Evolutionary conservation across 2,113 vertebrate genomes (phyloP).

Genomic region (Urocitellus parryii): DNA sequence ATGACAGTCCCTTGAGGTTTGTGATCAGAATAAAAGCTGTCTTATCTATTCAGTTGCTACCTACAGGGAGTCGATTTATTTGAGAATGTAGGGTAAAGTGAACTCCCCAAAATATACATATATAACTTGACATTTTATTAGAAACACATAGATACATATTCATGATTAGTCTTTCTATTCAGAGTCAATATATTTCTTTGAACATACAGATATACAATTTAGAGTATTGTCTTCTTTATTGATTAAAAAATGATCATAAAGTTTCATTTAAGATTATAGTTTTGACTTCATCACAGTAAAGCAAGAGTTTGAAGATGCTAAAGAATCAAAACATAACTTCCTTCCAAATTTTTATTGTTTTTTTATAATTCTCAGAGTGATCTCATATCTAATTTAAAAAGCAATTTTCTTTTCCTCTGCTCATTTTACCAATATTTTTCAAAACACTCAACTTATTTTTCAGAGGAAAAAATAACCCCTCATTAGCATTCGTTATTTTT

Average conservation of each 20-base stretch:
- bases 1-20: not conserved
- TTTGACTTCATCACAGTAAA: slow-evolving; percentile 35
- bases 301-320: not conserved
- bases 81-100: not conserved
- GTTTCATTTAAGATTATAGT: not conserved
- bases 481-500: not conserved
- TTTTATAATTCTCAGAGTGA: not conserved
- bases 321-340: not conserved
- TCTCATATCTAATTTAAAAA: not conserved
- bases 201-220: not conserved
- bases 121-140: not conserved
- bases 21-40: not conserved
- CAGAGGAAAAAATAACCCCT: not conserved
- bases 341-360: not conserved
- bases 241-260: not conserved
- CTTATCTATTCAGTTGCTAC: not conserved
- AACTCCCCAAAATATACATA: not conserved
- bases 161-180: not conserved
- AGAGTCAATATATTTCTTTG: not conserved
- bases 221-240: not conserved
- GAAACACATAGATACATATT: not conserved
- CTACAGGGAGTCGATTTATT: not conserved
- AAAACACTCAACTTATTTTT: not conserved
- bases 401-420: not conserved
- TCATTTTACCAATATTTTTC: slow-evolving; percentile 12